Percentiles rank a stretch among this genome's conserved stretches.
Evolutionary conservation across 2,888 invertebrate genomes (phyloP).

Genomic region (Melolontha melolontha): DNA sequence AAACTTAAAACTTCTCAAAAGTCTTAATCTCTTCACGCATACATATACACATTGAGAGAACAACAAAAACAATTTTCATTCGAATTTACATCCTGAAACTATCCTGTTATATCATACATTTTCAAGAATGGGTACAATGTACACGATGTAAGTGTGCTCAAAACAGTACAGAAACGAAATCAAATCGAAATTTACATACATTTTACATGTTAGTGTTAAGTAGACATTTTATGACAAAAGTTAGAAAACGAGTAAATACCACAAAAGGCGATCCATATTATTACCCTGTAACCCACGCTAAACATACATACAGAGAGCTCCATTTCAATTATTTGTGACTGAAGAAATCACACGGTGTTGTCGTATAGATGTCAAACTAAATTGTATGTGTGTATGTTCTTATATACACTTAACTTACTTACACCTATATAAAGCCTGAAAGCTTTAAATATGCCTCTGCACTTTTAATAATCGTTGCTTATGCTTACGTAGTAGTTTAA

Average conservation of each 20-base stretch:
- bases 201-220: constrained; percentile 26
- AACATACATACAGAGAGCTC: constrained; percentile 10
- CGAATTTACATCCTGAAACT: too few species aligned
- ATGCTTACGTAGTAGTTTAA: too few species aligned
- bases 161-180: constrained; percentile 22
- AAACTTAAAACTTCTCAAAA: too few species aligned
- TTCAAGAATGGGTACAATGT: background rate
- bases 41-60: too few species aligned
- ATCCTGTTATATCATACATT: background rate
- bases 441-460: too few species aligned
- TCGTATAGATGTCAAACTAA: constrained; percentile 1
- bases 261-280: constrained; percentile 21
- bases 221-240: constrained; percentile 23
- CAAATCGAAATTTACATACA: constrained; percentile 26
- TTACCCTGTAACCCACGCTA: constrained; percentile 23
- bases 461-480: too few species aligned
- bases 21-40: too few species aligned
- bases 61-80: too few species aligned
- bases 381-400: background rate
- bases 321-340: constrained; percentile 18
- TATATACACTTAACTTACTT: background rate
- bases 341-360: constrained; percentile 8
- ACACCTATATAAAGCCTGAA: too few species aligned
- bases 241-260: constrained; percentile 27
- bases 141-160: constrained; percentile 11